phyloP scores from a whole-genome alignment of 2,888 invertebrate species.

The Himalopsyche anomala region DNA sequence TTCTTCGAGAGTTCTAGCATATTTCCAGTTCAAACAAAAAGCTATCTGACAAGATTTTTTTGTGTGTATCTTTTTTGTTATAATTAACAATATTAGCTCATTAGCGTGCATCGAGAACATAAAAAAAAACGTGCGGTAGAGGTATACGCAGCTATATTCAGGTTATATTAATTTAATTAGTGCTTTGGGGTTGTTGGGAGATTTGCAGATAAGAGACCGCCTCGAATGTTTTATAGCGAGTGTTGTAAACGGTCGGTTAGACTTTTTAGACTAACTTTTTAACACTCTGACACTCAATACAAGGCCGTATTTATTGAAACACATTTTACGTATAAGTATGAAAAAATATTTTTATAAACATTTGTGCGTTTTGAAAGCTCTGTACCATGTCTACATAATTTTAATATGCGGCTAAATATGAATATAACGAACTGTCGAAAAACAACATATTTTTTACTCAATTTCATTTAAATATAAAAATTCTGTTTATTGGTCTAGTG shows the following conservation, averaged over 20 bases:
- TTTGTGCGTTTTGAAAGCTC: too few relatives aligned
- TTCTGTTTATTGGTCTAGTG: too few relatives aligned
- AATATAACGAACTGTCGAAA: too few relatives aligned
- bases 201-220: constrained; percentile 55
- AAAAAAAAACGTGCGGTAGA: constrained; percentile 50
- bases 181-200: constrained; percentile 56
- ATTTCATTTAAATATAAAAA: too few relatives aligned
- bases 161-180: constrained; percentile 63
- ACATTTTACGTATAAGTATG: too few relatives aligned
- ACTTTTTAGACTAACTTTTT: constrained; percentile 18
- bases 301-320: too few relatives aligned
- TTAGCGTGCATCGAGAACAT: constrained; percentile 60
- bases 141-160: constrained; percentile 44
- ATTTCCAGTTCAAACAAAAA: constrained; percentile 23
- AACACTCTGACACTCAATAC: not conserved
- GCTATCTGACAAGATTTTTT: constrained; percentile 42
- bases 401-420: too few relatives aligned
- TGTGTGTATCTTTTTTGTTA: constrained; percentile 19
- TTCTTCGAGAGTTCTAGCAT: constrained; percentile 11
- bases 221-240: constrained; percentile 30
- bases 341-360: too few relatives aligned
- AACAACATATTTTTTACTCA: too few relatives aligned
- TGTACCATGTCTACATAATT: too few relatives aligned
- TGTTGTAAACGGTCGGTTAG: constrained; percentile 16
- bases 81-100: constrained; percentile 59